Base-by-base conservation (phyloP, 2,113 vertebrate genomes). In the Fulmarus glacialis region DNA sequence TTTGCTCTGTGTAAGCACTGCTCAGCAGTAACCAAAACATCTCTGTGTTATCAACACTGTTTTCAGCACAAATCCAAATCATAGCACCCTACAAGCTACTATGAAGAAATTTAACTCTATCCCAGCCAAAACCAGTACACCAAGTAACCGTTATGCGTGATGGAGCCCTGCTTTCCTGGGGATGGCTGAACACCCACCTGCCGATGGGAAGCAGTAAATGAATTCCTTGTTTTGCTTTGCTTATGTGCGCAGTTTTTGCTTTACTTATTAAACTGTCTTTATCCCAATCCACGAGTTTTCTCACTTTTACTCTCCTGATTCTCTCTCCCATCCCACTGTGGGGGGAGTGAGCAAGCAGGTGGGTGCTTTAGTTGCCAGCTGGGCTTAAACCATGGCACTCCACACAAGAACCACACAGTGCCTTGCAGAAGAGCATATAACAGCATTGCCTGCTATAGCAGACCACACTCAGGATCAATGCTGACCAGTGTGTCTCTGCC, bases 121-220 rank as follows among this genome's bases (percentile, higher is more conserved):
- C 18, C 7, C 29, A 71, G 18, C 23, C 34, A 47, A 84, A 72
- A 53, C 6, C 32, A 24, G 38, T 23, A 43, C 24, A n/a, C 32
- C 16, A 62, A 38, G n/a, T 40, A 17, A 66, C 27, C 1, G 3
- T 22, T 40, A 19, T 0, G 0, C 0, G 1, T 26, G 22, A 29
- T 19, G 50, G 40, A 66, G 42, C 34, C 43, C 23, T 23, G 50
- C 8, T 56, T 3, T 48, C 12, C 48, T 53, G 77, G 18, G 29
- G 18, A 16, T 43, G 38, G 10, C 22, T 42, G 47, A 42, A n/a
- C 13, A 16, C 7, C 36, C 16, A 22, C 27, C n/a, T 40, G 27
- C 21, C 3, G 1, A 20, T 8, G 16, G 29, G 21, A 78, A 50
- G 12, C 1, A 8, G 2, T 2, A 2, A 48, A 30, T 4, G 0